phyloP scores from a whole-genome alignment of 2,888 invertebrate species.

The Tanaodytes sp. region DNA sequence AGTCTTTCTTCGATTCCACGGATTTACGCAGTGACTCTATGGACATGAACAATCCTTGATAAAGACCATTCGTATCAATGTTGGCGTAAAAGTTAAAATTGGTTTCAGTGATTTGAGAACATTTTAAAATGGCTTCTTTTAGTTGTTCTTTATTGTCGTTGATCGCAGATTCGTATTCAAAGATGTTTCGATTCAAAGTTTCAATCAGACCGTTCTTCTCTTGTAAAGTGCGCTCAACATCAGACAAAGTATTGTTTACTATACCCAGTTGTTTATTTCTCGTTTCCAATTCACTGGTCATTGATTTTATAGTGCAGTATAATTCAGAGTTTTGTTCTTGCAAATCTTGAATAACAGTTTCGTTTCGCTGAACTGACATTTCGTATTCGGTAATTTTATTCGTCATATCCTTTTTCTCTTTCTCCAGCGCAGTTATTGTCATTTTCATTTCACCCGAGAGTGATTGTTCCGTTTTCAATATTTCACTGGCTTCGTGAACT shows the following conservation, averaged over 20 bases:
- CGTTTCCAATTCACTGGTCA: conserved; percentile 4
- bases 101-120: conserved; percentile 12
- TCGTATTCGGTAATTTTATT: conserved; percentile 10
- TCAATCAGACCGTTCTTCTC: conserved; percentile 16
- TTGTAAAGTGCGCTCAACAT: conserved; percentile 4
- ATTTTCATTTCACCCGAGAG: too few relatives aligned
- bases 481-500: conserved; percentile 5
- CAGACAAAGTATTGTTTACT: conserved; percentile 1
- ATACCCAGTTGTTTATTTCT: conserved; percentile 6
- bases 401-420: conserved; percentile 5
- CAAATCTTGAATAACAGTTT: conserved; percentile 11
- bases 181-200: conserved; percentile 17
- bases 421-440: too few relatives aligned
- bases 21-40: conserved; percentile 35
- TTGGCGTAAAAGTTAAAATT: conserved; percentile 8
- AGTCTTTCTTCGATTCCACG: conserved; percentile 31
- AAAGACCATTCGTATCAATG: conserved; percentile 34
- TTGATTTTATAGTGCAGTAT: neutral
- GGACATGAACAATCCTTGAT: conserved; percentile 30
- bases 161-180: conserved; percentile 12
- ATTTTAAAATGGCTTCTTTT: conserved; percentile 12
- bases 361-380: neutral
- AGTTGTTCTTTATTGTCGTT: conserved; percentile 3
- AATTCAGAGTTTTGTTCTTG: conserved; percentile 2
- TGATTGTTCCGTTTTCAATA: too few relatives aligned